These are phyloP conservation scores for Myotis yumanensis DNA, from an alignment of 2,113 vertebrate genomes.

Conservation along the genomic window DNA sequence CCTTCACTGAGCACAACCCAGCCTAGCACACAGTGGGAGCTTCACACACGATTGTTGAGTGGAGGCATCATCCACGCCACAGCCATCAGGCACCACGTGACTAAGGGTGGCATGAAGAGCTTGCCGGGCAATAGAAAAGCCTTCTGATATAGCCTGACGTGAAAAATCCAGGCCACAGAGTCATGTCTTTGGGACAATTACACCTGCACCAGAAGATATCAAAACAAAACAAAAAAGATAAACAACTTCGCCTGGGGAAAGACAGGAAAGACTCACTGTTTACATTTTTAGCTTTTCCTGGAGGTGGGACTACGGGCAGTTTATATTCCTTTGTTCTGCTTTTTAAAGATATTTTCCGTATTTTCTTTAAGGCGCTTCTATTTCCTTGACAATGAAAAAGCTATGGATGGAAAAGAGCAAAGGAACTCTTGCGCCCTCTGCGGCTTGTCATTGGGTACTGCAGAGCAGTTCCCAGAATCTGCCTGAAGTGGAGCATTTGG, in stretches of 20 bases:
- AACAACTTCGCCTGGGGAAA: neutral
- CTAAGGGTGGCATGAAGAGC: neutral
- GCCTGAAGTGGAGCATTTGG: fast-evolving
- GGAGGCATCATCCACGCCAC: fast-evolving
- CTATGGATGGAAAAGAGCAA: fast-evolving
- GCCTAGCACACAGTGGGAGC: neutral
- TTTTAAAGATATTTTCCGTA: neutral
- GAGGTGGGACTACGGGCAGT: neutral
- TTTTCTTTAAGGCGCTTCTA: neutral
- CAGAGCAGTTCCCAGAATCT: neutral
- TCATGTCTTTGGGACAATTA: fast-evolving
- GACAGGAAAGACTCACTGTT: neutral
- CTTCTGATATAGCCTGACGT: fast-evolving
- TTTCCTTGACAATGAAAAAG: neutral
- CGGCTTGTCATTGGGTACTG: neutral
- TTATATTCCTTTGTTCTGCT: slow-evolving; percentile 20
- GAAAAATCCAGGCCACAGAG: neutral
- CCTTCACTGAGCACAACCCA: neutral
- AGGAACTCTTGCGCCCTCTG: slow-evolving; percentile 51
- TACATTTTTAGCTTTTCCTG: neutral
- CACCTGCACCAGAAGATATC: neutral
- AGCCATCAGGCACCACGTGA: fast-evolving
- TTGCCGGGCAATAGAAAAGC: too few species aligned
- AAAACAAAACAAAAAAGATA: neutral
- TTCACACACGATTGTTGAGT: fast-evolving